Evolutionary conservation across 2,888 invertebrate species (phyloP).

Genomic region (Gymnoscelis rufifasciata): DNA sequence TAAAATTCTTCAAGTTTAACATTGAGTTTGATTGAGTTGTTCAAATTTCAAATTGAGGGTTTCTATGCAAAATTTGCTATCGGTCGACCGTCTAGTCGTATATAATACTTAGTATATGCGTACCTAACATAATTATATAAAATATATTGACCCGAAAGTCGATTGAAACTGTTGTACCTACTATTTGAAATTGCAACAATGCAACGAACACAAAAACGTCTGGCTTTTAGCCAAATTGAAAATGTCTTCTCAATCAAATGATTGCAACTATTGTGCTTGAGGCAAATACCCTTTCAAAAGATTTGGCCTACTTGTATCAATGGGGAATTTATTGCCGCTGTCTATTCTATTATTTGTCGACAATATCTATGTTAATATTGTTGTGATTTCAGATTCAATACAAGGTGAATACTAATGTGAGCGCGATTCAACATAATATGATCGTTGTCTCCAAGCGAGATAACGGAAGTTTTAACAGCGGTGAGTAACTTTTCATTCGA

Average conservation of each 20-base stretch:
- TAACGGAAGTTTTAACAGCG: conserved; percentile 18
- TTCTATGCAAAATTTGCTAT: too few species aligned
- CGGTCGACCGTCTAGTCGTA: too few species aligned
- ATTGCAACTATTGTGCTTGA: conserved; percentile 52
- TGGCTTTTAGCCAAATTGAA: conserved; percentile 63
- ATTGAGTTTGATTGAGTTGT: too few species aligned
- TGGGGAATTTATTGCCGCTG: conserved; percentile 48
- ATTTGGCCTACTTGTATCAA: conserved; percentile 60
- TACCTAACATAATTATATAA: too few species aligned
- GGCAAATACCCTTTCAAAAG: conserved; percentile 49
- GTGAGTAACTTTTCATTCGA: conserved; percentile 4
- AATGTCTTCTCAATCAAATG: conserved; percentile 53
- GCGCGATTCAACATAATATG: conserved; percentile 30
- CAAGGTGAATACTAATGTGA: conserved; percentile 33
- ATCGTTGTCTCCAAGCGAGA: conserved; percentile 23
- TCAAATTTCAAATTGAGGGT: too few species aligned
- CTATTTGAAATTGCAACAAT: conserved; percentile 37
- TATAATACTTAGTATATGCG: too few species aligned
- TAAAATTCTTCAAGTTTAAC: too few species aligned
- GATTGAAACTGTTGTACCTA: neutral
- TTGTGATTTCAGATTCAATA: conserved; percentile 43
- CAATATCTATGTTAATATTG: conserved; percentile 26
- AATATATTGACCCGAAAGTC: neutral
- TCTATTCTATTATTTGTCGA: conserved; percentile 45
- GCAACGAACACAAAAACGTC: conserved; percentile 54